phyloP scores from a whole-genome alignment of 2,888 invertebrate species.

The Spodoptera picta region DNA sequence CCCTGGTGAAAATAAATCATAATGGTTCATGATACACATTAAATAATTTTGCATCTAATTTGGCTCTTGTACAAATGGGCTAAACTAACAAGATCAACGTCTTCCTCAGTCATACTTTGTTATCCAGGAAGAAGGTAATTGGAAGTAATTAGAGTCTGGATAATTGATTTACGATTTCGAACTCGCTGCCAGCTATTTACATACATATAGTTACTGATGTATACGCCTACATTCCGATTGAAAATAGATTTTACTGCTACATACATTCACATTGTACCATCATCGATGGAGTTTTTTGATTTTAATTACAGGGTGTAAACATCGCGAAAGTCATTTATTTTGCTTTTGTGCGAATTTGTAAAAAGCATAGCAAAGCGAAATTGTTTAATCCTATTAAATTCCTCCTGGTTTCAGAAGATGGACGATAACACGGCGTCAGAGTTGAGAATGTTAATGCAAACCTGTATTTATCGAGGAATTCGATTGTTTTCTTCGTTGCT shows the following conservation, averaged over 20 bases:
- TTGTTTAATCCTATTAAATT: not conserved
- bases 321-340: constrained; percentile 12
- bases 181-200: constrained; percentile 17
- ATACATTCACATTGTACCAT: not conserved
- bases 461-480: constrained; percentile 26
- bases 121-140: constrained; percentile 29
- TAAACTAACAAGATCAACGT: constrained; percentile 9
- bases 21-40: not conserved
- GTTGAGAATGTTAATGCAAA: constrained; percentile 9
- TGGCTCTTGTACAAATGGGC: not conserved
- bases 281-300: not conserved
- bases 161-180: constrained; percentile 12
- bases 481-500: constrained; percentile 51
- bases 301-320: not conserved
- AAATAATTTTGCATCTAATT: not conserved
- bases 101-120: constrained; percentile 3
- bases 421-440: constrained; percentile 12
- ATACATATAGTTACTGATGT: constrained; percentile 3
- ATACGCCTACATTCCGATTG: not conserved
- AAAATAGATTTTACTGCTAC: constrained; percentile 12
- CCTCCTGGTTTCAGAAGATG: not conserved
- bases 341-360: constrained; percentile 4
- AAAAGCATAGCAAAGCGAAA: constrained; percentile 9
- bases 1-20: constrained; percentile 88
- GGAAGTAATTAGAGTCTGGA: constrained; percentile 18